Evolutionary conservation across 2,888 invertebrate species (phyloP), one percentile per base, ranked within the genome.

Genomic region (Crematogaster levior): DNA sequence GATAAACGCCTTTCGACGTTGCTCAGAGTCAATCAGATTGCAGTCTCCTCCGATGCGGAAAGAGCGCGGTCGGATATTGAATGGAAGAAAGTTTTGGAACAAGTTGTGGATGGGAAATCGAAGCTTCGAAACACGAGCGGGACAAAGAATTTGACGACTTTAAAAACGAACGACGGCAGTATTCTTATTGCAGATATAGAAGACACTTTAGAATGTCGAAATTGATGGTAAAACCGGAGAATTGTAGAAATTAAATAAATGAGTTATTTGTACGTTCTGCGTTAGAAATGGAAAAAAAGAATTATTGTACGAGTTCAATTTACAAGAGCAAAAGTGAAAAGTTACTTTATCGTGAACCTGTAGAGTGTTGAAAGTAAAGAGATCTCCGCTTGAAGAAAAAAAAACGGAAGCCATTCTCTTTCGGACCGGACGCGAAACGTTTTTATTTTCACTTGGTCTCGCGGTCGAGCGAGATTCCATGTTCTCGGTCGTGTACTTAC

Each of bases 1-100:
- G 77, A 63, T 70, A 70, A 79, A 68, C 43, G 40, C 70, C 24
- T 65, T 68, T 66, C 70, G 56, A 75, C 66, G 27, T 75, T 53
- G 27, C 40, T 68, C 53, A 12, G n/a, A 79, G 77, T 70, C 77
- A 79, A 79, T 79, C 77, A 56, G 70, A 79, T 79, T 34, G 70
- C 30, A 46, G 34, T 68, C 21, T 68, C 30, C n/a, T 53, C 21
- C 53, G 34, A 74, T 15, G 30, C 30, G 30, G 30, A 21, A 21
- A 58, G 58, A 73, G 53, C 27, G 37, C 27, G 40, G 37, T 77
- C 65, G 75, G 46, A 66, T 77, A 66, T 66, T 40, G 53, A 75
- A 53, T 21, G 66, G 30, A 66, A 43, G 74, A 65, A 65, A 48
- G 40, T 75, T 66, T 65, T 15, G 43, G 40, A 30, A 21, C 75